Conservation (phyloP, 2,797 vertebrate genomes). For the Darevskia nairensis region DNA sequence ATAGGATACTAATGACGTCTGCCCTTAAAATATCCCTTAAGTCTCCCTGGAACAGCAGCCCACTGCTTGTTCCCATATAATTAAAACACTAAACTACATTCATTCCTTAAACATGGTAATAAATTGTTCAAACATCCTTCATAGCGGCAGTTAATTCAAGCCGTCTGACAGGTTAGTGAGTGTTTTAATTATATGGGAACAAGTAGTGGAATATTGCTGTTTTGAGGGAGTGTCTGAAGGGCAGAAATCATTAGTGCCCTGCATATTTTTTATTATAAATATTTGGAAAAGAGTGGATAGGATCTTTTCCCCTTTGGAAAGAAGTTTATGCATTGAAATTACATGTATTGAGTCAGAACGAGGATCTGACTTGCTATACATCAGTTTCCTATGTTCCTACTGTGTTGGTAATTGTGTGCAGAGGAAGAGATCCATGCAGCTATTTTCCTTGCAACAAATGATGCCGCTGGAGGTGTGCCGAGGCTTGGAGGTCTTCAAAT, state of each 20-base stretch:
- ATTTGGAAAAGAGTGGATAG: neutral
- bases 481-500: neutral
- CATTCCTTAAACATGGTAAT: neutral
- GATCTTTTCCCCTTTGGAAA: neutral
- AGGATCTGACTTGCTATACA: too few relatives aligned
- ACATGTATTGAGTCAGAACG: too few relatives aligned
- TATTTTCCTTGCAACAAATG: neutral
- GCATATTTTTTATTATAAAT: neutral
- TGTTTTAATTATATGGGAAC: neutral
- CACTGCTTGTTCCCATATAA: neutral
- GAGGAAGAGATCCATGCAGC: neutral
- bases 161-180: neutral
- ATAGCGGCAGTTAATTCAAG: constrained; percentile 18
- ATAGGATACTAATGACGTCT: neutral
- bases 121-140: constrained; percentile 2
- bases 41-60: neutral
- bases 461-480: neutral
- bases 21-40: neutral
- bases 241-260: neutral
- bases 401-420: neutral
- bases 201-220: neutral
- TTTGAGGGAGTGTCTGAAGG: neutral
- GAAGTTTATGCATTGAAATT: neutral
- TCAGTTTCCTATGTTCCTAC: too few relatives aligned
- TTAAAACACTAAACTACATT: constrained; percentile 11